Evolutionary conservation across 2,797 vertebrate species (phyloP), one percentile per base, ranked within the genome.

Genomic region (Triplophysa yarkandensis): DNA sequence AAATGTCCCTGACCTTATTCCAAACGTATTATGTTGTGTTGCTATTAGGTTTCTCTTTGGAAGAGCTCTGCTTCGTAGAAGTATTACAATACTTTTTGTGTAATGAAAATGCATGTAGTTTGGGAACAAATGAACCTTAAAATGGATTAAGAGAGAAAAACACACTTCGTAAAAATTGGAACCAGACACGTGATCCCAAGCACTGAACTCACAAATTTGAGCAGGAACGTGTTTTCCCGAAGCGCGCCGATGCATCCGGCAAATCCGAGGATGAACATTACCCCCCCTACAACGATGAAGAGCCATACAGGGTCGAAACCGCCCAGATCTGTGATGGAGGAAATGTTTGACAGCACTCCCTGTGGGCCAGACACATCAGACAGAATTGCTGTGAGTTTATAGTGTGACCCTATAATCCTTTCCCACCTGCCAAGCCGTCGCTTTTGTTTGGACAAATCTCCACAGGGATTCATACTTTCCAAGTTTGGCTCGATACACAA

Each of bases 291-390:
- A 27, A 97, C 95, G 17, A 97, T 94, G 81, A 97, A 97, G 76
- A 97, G 93, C 95, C 95, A 97, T 61, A 97, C 95, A 0, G 95
- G 95, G 85, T 97, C 95, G 4, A 97, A 95, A 68, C 95, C 95
- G 2, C 94, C 94, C 23, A 97, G 90, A 81, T 97, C 95, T 17
- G 95, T 96, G 90, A 97, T 95, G 46, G 93, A 93, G 0, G 95
- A 94, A 84, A 97, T 91, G 84, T 97, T 97, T 85, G 94, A 94
- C 85, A 97, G 92, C 32, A 96, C 95, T 0, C 95, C 95, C 95
- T 97, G 86, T 25, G 63, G 75, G 74, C 1, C 52, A 67, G 36
- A 67, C 52, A 77, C 19, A 77, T 77, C 46, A 57, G 44, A 69
- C 65, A 44, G 39, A 68, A 44, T 21, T 27, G 41, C 27, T 60